These are phyloP conservation scores for Spilosoma lubricipeda DNA, from an alignment of 2,888 invertebrate species.

Conservation along the genomic window DNA sequence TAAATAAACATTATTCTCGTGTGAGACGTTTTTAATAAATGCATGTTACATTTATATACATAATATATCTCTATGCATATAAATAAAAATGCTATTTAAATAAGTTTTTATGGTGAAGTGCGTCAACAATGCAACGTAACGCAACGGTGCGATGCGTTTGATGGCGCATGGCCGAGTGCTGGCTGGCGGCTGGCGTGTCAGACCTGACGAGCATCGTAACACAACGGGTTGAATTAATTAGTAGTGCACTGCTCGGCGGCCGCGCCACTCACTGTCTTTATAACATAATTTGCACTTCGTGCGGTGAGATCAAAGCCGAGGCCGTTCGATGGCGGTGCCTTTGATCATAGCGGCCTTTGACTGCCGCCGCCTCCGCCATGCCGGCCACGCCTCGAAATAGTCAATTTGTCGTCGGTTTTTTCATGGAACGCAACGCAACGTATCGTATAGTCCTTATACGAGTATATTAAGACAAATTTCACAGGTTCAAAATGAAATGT, in stretches of 20 bases:
- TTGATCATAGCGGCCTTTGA: constrained; percentile 85
- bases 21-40: neutral
- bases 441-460: constrained; percentile 33
- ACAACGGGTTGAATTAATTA: constrained; percentile 82
- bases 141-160: neutral
- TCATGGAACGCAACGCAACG: constrained; percentile 46
- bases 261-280: constrained; percentile 84
- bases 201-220: constrained; percentile 48
- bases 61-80: neutral
- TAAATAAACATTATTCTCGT: neutral
- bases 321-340: constrained; percentile 82
- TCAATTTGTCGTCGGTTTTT: constrained; percentile 83
- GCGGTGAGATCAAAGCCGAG: constrained; percentile 84
- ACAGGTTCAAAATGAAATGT: constrained; percentile 14
- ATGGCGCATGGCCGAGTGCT: neutral
- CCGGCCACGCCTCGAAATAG: constrained; percentile 83
- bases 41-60: neutral
- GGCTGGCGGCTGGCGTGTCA: constrained; percentile 24
- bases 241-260: constrained; percentile 75
- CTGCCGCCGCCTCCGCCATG: constrained; percentile 76
- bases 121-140: neutral
- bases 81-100: neutral
- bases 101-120: neutral
- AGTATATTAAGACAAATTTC: constrained; percentile 37
- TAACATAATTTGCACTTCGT: constrained; percentile 87